These are phyloP conservation scores for Diplazon laetatorius DNA, from an alignment of 2,888 invertebrate genomes.

Conservation along the genomic window DNA sequence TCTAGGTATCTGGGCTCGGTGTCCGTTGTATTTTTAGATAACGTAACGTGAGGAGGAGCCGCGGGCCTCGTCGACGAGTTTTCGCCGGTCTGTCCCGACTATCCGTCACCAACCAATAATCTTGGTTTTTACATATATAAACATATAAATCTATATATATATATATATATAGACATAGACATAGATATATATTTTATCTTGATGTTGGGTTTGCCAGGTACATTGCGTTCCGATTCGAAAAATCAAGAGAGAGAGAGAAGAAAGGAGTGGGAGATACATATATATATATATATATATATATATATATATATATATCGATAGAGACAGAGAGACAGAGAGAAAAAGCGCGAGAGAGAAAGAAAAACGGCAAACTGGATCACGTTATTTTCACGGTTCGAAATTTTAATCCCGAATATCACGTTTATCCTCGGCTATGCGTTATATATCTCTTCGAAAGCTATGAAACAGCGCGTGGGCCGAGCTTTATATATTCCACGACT, in stretches of 20 bases:
- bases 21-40: conserved; percentile 82
- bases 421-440: conserved; percentile 23
- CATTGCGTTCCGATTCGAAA: no score
- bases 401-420: background rate
- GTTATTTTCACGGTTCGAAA: conserved; percentile 10
- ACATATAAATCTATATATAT: no score
- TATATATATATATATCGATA: no score
- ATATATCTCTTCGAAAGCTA: conserved; percentile 34
- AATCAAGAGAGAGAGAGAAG: no score
- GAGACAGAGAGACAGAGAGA: no score
- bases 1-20: conserved; percentile 83
- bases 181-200: no score
- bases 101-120: conserved; percentile 54
- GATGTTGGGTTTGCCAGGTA: no score
- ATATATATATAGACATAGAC: no score
- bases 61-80: conserved; percentile 62
- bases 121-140: conserved; percentile 40
- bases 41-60: conserved; percentile 81
- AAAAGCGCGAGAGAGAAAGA: no score
- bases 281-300: no score
- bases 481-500: conserved; percentile 41
- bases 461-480: conserved; percentile 38
- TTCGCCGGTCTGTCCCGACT: conserved; percentile 55
- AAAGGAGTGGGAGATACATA: no score
- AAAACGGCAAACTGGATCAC: no score